Evolutionary conservation across 2,888 invertebrate genomes (phyloP), one percentile per base, ranked within the genome.

Genomic region (Netelia melanura): DNA sequence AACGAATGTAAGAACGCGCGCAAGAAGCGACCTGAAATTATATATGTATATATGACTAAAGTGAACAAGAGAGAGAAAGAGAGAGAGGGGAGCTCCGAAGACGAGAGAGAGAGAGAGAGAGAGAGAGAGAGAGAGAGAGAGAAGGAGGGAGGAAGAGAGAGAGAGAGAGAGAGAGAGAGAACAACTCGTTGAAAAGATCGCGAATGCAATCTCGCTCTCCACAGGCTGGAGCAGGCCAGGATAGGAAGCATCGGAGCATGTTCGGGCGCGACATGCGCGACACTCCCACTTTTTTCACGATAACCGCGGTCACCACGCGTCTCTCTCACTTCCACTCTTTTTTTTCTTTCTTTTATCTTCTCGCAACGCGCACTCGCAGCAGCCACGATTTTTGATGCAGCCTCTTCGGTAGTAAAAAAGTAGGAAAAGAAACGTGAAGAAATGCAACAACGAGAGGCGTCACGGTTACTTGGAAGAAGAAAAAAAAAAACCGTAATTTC

Each of bases 241-340:
- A 61, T 70, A 78, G 74, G 77, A 81, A 70, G 81, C 79, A 80
- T 82, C 83, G 67, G 77, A 83, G 78, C 81, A 85, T 86, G 83
- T 86, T 86, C 86, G 79, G 79, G 82, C 76, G 80, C 87, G 87
- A 87, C 82, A 87, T 88, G 83, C 87, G 85, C 86, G 90, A 89
- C 90, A 91, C 90, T 90, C 89, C 89, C 89, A 89, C 87, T 86
- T 88, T 87, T 85, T 81, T 74, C 75, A 84, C 84, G 80, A 86
- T 87, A 84, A 81, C 52, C 72, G n/a, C 65, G 74, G 70, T 67
- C 70, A 58, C 43, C 44, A 62, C 68, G 43, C 76, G 44, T 79
- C 74, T 72, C 82, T 72, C 78, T 68, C 74, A 64, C 67, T 81
- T 68, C 79, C 48, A 48, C 43, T 81, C 61, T 43, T 58, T 58